These are phyloP conservation scores for Spicauda simplicius DNA, from an alignment of 2,888 invertebrate genomes.

Conservation along the genomic window DNA sequence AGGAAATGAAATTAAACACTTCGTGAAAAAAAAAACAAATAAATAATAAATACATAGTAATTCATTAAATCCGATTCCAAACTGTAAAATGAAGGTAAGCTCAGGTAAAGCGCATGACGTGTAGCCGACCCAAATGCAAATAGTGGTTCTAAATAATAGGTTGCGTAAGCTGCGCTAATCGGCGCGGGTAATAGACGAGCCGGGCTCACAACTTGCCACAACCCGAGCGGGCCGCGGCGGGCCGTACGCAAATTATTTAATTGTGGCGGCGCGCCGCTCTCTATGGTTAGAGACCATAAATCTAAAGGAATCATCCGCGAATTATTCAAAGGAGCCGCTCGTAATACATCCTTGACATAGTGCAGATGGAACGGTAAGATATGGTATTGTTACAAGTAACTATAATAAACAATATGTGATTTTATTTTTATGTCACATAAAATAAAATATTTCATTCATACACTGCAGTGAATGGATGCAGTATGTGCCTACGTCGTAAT, in stretches of 20 bases:
- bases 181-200: slow-evolving; percentile 49
- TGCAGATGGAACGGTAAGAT: slow-evolving; percentile 7
- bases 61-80: neutral
- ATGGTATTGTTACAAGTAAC: neutral
- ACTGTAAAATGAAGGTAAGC: neutral
- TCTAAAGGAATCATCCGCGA: slow-evolving; percentile 73
- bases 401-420: too few relatives aligned
- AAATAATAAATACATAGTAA: neutral
- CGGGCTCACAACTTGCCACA: slow-evolving; percentile 65
- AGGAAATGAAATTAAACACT: too few relatives aligned
- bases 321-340: slow-evolving; percentile 78
- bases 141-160: slow-evolving; percentile 42
- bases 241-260: slow-evolving; percentile 81
- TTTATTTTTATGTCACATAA: too few relatives aligned
- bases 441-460: too few relatives aligned
- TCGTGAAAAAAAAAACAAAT: too few relatives aligned
- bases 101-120: slow-evolving; percentile 14
- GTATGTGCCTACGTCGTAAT: too few relatives aligned
- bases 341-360: slow-evolving; percentile 25
- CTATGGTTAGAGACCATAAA: slow-evolving; percentile 80
- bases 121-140: slow-evolving; percentile 43
- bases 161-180: slow-evolving; percentile 37
- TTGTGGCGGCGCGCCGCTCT: slow-evolving; percentile 63
- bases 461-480: too few relatives aligned
- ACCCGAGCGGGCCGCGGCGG: slow-evolving; percentile 49